These are phyloP conservation scores for Pentalonia nigronervosa DNA, from an alignment of 1,140 invertebrate species.

Conservation along the genomic window DNA sequence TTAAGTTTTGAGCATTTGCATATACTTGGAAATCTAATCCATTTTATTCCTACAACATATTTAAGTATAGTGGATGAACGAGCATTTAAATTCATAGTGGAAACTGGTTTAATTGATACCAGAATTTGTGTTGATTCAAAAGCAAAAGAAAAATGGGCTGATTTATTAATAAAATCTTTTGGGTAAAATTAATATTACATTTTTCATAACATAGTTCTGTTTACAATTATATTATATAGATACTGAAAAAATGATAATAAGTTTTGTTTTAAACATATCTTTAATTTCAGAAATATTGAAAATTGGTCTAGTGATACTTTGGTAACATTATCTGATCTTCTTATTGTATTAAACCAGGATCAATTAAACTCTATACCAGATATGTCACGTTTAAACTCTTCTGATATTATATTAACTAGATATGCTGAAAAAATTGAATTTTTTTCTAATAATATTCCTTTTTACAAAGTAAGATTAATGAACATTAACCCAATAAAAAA, in stretches of 20 bases:
- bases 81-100: conserved; percentile 25
- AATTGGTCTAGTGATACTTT: conserved; percentile 40
- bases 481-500: background rate
- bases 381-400: conserved; percentile 41
- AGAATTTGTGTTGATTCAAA: conserved; percentile 43
- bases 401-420: conserved; percentile 32
- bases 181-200: conserved; percentile 39
- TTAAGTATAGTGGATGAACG: conserved; percentile 8
- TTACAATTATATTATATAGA: background rate
- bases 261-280: background rate
- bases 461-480: conserved; percentile 28
- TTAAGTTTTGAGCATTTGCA: conserved; percentile 40
- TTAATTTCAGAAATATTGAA: conserved; percentile 23
- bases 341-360: conserved; percentile 42
- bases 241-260: background rate
- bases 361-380: conserved; percentile 47
- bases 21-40: conserved; percentile 48
- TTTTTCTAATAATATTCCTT: conserved; percentile 25
- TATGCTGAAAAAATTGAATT: conserved; percentile 43
- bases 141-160: conserved; percentile 41
- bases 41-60: conserved; percentile 38
- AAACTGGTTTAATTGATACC: conserved; percentile 44
- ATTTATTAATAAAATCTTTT: conserved; percentile 40
- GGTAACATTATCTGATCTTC: conserved; percentile 32
- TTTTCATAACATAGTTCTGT: background rate